Base-by-base conservation (phyloP, 2,888 invertebrate genomes). In the Spicauda simplicius region DNA sequence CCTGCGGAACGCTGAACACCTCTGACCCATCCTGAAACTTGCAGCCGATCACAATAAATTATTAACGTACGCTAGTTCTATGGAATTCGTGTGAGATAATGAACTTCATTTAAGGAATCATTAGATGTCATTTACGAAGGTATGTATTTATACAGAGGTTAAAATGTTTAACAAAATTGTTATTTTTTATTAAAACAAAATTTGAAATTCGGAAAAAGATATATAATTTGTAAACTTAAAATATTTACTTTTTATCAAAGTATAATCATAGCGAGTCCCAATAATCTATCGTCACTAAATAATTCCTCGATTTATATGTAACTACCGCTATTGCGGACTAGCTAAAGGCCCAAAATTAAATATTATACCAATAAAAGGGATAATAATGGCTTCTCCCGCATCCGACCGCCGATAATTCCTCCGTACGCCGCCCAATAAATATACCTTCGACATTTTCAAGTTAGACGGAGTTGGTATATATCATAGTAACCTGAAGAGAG, bases 311-410 rank as follows among this genome's bases (percentile, higher is more conserved):
- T 92, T 90, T 91, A 86, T 91, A 92, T 91, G 89, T 82, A 73
- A 76, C 82, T 76, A 78, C 77, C 76, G 79, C 80, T 80, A 83
- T 77, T 71, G 77, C 72, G 76, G 81, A 79, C 83, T 83, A 85
- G 82, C 80, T 85, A 84, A 90, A 86, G 83, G 84, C 78, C 87
- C 84, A 87, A 92, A 93, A 92, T 93, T 93, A 92, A 93, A 93
- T 93, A 93, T 92, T 90, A 91, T 92, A 90, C 91, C 92, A 93
- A 93, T 93, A 93, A 93, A 92, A 91, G 84, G 86, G 87, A 91
- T 91, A 86, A 87, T 91, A 92, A 92, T 87, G 88, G 87, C 86
- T 85, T 86, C 89, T 91, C 84, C 76, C 73, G 80, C 88, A 88
- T 91, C 92, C 92, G 90, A 83, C 80, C 79, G 71, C 79, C 87